Base-by-base conservation (phyloP, 2,797 vertebrate genomes). In the Ataeniobius toweri region DNA sequence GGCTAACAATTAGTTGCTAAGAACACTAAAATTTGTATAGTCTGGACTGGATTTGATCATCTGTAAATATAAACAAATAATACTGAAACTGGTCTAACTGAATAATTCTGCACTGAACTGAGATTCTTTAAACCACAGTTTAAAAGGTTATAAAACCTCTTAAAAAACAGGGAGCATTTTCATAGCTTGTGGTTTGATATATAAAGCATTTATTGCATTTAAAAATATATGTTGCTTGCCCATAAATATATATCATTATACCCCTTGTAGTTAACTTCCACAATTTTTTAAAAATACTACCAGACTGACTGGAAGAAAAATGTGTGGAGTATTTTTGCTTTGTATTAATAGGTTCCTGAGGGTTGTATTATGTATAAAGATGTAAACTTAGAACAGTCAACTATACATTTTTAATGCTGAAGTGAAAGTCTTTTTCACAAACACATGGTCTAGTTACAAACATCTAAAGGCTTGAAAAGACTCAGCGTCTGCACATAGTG, bases 401-500 rank as follows among this genome's bases (percentile, higher is more conserved):
- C 46, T 31, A 50, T 91, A 67, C 81, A 88, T 86, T 71, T 85
- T 87, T 91, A 90, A 89, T 74, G 77, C 73, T 18, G 81, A 87
- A 68, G 81, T 81, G 53, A 82, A 84, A 90, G 81, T 87, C 72
- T 79, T 0, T 58, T 73, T 74, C 61, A 83, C 74, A 89, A 85
- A 83, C 81, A 91, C 82, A 81, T 89, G 75, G 72, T 22, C 16
- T 63, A 24, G 75, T 46, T 77, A 81, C 84, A 83, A 41, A 53
- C 4, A 6, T 53, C 80, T 63, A n/a, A 53, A 75, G 58, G 61
- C 69, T 73, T 14, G 61, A 74, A 46, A 1, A 24, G n/a, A 81
- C 67, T 55, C 67, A 0, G 41, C 74, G 59, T 48, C 50, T 18
- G 16, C 5, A 78, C 67, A 80, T 51, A 31, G 24, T 16, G 39